Evolutionary conservation across 2,888 invertebrate genomes (phyloP), one percentile per base, ranked within the genome.

Genomic region (Drosophila algonquin): DNA sequence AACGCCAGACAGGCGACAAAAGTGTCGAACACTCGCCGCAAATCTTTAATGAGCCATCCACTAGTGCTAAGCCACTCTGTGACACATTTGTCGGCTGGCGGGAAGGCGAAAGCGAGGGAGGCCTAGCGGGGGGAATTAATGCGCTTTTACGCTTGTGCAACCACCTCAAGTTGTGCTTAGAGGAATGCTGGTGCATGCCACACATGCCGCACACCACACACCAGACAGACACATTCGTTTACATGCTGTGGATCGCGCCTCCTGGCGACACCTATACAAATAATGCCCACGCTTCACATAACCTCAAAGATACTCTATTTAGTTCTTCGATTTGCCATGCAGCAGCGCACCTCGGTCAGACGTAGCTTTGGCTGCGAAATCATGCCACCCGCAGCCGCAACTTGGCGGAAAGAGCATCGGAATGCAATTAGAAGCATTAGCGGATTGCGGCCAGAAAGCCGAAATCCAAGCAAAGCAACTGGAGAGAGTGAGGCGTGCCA

Each of bases 381-480:
- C 14, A 6, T 5, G 14, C 0, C 40, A 40, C 40, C 14, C 35
- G 21, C 35, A 3, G 5, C 5, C 24, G 24, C 40, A n/a, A 3
- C 24, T 40, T 21, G 6, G 44, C 21, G 44, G 40, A 35, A 44
- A 47, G 45, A 57, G 81, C 54, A 70, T 63, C 70, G 64, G 87
- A 87, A 83, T 82, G 84, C 87, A 87, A 87, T 83, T 83, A 83
- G 85, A 77, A 63, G 87, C 79, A 87, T 84, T 84, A 87, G 72
- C 63, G 61, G 32, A 53, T 68, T 53, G 52, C 69, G 46, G 74
- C 56, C 57, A 48, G 46, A 53, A 18, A 54, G 56, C 40, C 48
- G 35, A 62, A 59, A 21, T 68, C 59, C 68, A 61, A 48, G 64
- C 52, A 64, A 50, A 55, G 63, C 60, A 45, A 44, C 21, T 32